Evolutionary conservation across 2,797 vertebrate species (phyloP).

Genomic region (Dendrocincla fuliginosa): DNA sequence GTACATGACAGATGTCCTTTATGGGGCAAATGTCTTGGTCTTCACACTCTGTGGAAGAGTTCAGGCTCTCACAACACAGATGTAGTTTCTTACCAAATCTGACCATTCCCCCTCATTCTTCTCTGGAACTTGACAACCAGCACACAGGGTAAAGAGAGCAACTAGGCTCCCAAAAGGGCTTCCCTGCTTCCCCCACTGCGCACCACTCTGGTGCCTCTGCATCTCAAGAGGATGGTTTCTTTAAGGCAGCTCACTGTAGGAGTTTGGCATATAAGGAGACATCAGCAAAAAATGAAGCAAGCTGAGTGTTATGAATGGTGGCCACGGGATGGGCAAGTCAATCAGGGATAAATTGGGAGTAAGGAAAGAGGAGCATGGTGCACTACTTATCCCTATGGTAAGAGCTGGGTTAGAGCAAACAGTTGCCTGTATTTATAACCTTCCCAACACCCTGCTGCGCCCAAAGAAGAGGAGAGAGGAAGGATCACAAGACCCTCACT

Average conservation of each 20-base stretch:
- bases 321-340: background rate
- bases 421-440: constrained; percentile 58
- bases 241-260: background rate
- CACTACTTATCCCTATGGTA: background rate
- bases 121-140: background rate
- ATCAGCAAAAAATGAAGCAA: background rate
- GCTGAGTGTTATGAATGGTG: constrained; percentile 34
- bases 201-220: background rate
- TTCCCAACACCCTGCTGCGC: background rate
- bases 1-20: background rate
- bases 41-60: background rate
- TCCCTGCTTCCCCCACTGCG: background rate
- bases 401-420: constrained; percentile 31
- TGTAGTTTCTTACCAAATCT: background rate
- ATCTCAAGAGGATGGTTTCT: background rate
- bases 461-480: constrained; percentile 22
- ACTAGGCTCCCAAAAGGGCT: background rate
- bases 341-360: constrained; percentile 23
- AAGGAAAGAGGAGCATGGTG: background rate
- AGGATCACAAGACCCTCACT: constrained; percentile 62
- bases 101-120: background rate
- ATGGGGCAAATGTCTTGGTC: background rate
- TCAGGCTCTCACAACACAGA: background rate
- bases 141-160: background rate
- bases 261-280: background rate